Conservation (phyloP, 2,113 vertebrate species). For the Sclerurus mexicanus region DNA sequence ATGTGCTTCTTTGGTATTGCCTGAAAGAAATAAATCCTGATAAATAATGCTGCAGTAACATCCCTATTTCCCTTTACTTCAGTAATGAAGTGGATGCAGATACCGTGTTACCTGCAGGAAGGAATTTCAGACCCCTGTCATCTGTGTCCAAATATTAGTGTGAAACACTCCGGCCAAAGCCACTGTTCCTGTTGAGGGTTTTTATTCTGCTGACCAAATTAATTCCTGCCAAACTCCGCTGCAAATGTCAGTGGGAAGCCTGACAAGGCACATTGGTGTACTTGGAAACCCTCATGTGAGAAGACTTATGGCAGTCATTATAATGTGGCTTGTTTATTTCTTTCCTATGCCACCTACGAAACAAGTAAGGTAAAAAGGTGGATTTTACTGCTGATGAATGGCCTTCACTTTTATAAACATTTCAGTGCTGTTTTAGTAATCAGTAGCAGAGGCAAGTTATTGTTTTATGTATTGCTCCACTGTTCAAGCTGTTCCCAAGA, state of each 20-base stretch:
- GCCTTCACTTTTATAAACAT: background rate
- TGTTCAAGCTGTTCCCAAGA: background rate
- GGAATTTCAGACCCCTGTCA: background rate
- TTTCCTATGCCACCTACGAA: accelerated
- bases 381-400: background rate
- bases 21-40: background rate
- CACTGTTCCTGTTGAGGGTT: background rate
- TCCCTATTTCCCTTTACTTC: background rate
- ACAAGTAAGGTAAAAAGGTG: background rate
- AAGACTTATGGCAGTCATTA: background rate
- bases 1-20: background rate
- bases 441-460: background rate
- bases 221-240: background rate
- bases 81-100: background rate
- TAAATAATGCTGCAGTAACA: background rate
- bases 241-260: background rate
- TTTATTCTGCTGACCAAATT: background rate
- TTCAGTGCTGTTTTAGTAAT: background rate
- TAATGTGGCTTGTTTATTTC: background rate
- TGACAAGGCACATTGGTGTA: background rate
- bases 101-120: background rate
- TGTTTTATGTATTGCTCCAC: background rate
- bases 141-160: background rate
- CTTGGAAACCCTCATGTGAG: background rate
- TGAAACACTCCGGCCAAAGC: background rate